Conservation (phyloP, 2,888 invertebrate genomes). For the Yponomeuta malinellus region DNA sequence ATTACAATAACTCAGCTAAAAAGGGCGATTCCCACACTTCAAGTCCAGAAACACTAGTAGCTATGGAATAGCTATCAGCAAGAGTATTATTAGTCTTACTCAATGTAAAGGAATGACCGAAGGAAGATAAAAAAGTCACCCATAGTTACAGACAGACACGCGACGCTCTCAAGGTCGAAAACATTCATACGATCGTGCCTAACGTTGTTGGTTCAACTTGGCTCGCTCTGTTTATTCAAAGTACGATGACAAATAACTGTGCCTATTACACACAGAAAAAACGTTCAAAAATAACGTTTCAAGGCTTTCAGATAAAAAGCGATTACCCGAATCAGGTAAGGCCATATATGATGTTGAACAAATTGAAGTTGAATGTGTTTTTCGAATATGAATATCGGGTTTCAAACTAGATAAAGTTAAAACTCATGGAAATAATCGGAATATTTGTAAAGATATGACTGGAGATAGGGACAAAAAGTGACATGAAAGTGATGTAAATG, state of each 20-base stretch:
- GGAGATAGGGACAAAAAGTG: neutral
- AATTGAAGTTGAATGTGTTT: neutral
- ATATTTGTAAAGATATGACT: neutral
- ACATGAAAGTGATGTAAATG: neutral
- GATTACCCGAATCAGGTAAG: neutral
- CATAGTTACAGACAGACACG: conserved; percentile 32
- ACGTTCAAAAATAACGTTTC: neutral
- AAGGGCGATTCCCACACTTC: neutral
- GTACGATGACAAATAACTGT: neutral
- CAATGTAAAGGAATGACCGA: neutral
- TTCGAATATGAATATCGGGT: neutral
- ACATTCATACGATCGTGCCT: conserved; percentile 6
- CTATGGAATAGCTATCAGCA: neutral
- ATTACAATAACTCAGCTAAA: neutral
- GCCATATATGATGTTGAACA: neutral
- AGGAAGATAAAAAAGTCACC: neutral
- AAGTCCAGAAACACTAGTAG: neutral
- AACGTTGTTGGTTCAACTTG: neutral
- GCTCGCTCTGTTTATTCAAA: conserved; percentile 1
- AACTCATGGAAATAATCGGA: neutral
- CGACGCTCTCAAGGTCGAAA: conserved; percentile 34
- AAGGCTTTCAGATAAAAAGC: neutral
- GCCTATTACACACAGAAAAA: neutral
- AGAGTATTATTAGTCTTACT: neutral
- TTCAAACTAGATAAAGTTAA: neutral